Evolutionary conservation across 2,797 vertebrate species (phyloP).

Genomic region (Oryzias sinensis): DNA sequence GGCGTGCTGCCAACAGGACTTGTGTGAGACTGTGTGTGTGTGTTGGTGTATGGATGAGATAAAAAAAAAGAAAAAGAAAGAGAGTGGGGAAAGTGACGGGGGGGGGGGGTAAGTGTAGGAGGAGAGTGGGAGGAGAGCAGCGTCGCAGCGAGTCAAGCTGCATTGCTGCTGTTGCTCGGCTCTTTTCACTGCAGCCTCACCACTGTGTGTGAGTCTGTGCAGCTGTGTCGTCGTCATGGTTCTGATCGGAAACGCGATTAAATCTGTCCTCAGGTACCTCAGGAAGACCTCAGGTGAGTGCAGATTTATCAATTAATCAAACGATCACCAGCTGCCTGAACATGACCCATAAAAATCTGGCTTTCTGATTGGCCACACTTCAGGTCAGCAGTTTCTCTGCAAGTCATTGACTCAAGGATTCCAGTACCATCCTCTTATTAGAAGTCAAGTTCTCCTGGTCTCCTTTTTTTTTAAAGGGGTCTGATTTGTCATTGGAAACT

Average conservation of each 20-base stretch:
- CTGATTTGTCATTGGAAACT: too few species aligned
- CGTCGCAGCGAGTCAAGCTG: conserved; percentile 40
- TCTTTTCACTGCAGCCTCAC: conserved; percentile 53
- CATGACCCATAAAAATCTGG: conserved; percentile 20
- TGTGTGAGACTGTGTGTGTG: conserved; percentile 10
- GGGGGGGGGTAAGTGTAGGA: conserved; percentile 10
- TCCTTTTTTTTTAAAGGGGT: too few species aligned
- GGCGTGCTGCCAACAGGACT: conserved; percentile 45
- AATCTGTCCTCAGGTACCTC: conserved; percentile 64
- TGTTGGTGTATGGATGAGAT: not conserved
- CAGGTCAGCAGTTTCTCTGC: conserved; percentile 3
- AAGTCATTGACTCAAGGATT: not conserved
- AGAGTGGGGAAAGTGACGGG: conserved; percentile 12
- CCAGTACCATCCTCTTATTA: too few species aligned
- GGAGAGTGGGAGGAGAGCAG: conserved; percentile 42
- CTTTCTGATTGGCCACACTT: conserved; percentile 31
- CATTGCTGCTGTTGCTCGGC: conserved; percentile 47
- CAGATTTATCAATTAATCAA: not conserved
- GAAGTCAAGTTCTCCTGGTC: too few species aligned
- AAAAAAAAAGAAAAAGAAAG: conserved; percentile 1
- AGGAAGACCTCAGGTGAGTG: conserved; percentile 60
- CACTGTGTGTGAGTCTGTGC: conserved; percentile 15
- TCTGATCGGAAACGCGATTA: conserved; percentile 64
- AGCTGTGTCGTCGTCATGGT: conserved; percentile 55
- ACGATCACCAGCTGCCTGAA: not conserved